A percentile compares a stretch with the other conserved stretches of the same genome.
Evolutionary conservation across 2,797 vertebrate species (phyloP).

Genomic region (Petrocephalus sullivani): DNA sequence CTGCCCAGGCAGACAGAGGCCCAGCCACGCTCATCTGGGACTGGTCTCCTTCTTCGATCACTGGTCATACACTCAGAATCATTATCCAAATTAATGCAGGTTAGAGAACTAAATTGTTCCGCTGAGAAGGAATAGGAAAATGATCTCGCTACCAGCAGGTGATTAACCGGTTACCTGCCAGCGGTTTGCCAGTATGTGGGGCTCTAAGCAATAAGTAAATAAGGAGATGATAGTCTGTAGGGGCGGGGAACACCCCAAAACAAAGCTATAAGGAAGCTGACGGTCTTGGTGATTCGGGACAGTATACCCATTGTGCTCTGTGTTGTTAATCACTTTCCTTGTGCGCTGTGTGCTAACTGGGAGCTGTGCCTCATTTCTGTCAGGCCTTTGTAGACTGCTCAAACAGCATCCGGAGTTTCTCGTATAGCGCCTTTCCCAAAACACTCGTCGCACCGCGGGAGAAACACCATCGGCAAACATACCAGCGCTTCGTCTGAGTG

Average conservation of each 20-base stretch:
- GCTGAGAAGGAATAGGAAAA: background rate
- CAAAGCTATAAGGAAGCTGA: background rate
- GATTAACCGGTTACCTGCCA: background rate
- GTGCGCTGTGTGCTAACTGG: background rate
- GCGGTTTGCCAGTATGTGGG: background rate
- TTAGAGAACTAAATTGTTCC: background rate
- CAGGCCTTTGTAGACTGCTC: background rate
- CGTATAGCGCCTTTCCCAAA: background rate
- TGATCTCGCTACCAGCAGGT: background rate
- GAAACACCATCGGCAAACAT: background rate
- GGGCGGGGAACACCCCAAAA: background rate
- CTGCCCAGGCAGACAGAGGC: background rate
- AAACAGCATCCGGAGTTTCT: background rate
- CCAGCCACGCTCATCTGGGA: background rate
- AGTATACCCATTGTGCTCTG: background rate
- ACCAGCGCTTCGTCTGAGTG: background rate
- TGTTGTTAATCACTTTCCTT: background rate
- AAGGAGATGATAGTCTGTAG: background rate
- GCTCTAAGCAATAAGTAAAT: background rate
- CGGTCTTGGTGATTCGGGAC: background rate
- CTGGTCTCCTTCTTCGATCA: background rate
- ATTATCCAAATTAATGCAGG: background rate
- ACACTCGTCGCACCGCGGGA: background rate
- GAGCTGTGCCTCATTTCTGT: background rate
- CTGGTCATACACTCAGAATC: background rate